Evolutionary conservation across 30 jellyfish, hydroid and myxozoan species (phyloP).

Genomic region (Aurelia aurita complex sp. Pacific): DNA sequence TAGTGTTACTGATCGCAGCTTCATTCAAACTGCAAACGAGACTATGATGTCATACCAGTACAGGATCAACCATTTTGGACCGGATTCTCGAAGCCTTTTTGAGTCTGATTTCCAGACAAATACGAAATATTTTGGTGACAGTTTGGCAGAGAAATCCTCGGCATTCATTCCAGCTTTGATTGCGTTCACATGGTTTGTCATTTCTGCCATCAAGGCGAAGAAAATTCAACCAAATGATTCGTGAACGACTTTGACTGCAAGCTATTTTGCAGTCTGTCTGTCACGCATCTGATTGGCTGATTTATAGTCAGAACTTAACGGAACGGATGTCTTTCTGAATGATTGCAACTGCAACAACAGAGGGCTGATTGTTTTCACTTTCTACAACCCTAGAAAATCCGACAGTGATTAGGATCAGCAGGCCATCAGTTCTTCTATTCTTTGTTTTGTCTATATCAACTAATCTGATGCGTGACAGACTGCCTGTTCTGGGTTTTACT

Average conservation of each 20-base stretch:
- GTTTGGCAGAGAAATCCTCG: slow-evolving; percentile 33
- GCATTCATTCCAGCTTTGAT: slow-evolving; percentile 26
- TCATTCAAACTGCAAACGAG: slow-evolving; percentile 30
- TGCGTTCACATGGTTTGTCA: slow-evolving; percentile 9
- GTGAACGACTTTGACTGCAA: not conserved
- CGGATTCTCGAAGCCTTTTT: not conserved
- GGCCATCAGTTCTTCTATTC: too few relatives aligned
- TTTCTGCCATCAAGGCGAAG: slow-evolving; percentile 9
- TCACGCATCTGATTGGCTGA: too few relatives aligned
- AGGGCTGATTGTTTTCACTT: too few relatives aligned
- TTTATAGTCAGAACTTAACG: too few relatives aligned
- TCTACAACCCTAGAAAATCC: too few relatives aligned
- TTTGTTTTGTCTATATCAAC: too few relatives aligned
- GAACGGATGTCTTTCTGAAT: too few relatives aligned
- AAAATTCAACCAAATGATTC: not conserved
- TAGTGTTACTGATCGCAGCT: slow-evolving; percentile 23
- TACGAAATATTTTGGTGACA: slow-evolving; percentile 26
- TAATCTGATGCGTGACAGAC: too few relatives aligned
- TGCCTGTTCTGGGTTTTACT: too few relatives aligned
- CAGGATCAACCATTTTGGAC: not conserved
- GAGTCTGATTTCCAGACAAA: not conserved
- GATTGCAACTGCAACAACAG: too few relatives aligned
- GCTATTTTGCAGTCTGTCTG: too few relatives aligned
- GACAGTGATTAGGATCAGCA: too few relatives aligned
- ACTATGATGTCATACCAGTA: slow-evolving; percentile 4